A percentile compares a stretch with the other conserved stretches of the same genome.
phyloP scores from a whole-genome alignment of 2,888 invertebrate genomes.

The Ceratothoa steindachneri region DNA sequence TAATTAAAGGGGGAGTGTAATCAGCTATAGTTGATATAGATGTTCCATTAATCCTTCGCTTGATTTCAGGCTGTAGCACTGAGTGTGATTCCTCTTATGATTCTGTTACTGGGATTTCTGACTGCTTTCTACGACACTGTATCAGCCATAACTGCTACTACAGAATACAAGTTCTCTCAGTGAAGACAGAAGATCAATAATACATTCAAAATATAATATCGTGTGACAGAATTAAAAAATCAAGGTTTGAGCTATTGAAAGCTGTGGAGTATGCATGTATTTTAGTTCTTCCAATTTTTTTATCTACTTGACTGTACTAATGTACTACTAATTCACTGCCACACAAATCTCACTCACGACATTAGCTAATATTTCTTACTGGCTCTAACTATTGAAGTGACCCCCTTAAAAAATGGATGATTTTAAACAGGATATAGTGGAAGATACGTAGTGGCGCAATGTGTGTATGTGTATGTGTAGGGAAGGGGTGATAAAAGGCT shows the following conservation, averaged over 20 bases:
- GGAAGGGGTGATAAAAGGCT: too few species aligned
- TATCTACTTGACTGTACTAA: too few species aligned
- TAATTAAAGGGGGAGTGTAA: too few species aligned
- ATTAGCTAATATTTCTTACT: too few species aligned
- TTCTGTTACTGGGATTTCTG: constrained; percentile 36
- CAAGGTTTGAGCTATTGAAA: background rate
- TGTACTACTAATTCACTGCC: background rate
- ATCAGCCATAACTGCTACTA: constrained; percentile 39
- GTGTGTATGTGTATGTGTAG: background rate
- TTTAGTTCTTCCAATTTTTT: background rate
- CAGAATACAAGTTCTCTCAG: constrained; percentile 25
- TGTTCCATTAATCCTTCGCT: too few species aligned
- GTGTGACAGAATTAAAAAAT: background rate
- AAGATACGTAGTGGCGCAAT: too few species aligned
- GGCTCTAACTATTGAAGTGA: too few species aligned
- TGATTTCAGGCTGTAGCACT: constrained; percentile 35
- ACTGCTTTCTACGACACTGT: constrained; percentile 44
- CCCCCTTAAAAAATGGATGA: too few species aligned
- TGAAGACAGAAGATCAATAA: background rate
- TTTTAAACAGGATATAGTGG: too few species aligned
- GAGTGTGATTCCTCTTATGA: constrained; percentile 33
- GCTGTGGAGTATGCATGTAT: background rate
- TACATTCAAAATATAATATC: background rate
- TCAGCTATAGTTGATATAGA: too few species aligned
- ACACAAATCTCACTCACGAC: background rate